Percentiles rank a stretch among this genome's conserved stretches.
Evolutionary conservation across 2,113 vertebrate species (phyloP).

Genomic region (Solea solea): DNA sequence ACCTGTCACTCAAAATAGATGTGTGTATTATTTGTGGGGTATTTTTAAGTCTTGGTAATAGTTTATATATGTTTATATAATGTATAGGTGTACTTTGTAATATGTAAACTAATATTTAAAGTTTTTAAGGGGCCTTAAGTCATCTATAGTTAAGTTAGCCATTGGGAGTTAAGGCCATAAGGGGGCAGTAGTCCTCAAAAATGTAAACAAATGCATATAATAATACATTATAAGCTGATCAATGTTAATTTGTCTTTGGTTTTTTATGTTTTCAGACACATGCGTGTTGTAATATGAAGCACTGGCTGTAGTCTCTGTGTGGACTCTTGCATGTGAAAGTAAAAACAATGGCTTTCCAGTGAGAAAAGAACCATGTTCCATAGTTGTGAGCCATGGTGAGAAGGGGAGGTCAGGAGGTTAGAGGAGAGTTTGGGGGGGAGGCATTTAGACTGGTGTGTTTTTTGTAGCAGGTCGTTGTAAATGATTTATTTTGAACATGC

Average conservation of each 20-base stretch:
- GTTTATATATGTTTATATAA: too few species aligned
- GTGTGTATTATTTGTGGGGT: too few species aligned
- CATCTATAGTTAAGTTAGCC: too few species aligned
- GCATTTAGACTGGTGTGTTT: conserved; percentile 29
- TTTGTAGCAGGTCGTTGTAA: conserved; percentile 20
- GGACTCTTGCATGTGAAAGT: conserved; percentile 55
- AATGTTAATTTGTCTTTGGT: too few species aligned
- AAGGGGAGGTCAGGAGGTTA: background rate
- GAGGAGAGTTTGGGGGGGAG: conserved; percentile 1
- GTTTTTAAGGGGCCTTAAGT: too few species aligned
- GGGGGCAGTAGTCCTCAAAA: background rate
- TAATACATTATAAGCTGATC: too few species aligned
- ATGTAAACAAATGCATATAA: background rate
- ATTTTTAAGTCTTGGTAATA: too few species aligned
- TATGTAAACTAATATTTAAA: too few species aligned
- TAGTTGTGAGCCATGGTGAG: conserved; percentile 41
- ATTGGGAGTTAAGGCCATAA: background rate
- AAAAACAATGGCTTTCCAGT: conserved; percentile 67
- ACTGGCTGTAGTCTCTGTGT: conserved; percentile 43
- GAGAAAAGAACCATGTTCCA: conserved; percentile 65
- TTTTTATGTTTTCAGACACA: background rate
- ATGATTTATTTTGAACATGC: too few species aligned
- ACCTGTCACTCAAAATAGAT: too few species aligned
- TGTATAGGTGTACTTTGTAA: too few species aligned
- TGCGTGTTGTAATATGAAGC: conserved; percentile 26